Evolutionary conservation across 2,113 vertebrate species (phyloP), one percentile per base, ranked within the genome.

Genomic region (Rousettus leschenaultii): DNA sequence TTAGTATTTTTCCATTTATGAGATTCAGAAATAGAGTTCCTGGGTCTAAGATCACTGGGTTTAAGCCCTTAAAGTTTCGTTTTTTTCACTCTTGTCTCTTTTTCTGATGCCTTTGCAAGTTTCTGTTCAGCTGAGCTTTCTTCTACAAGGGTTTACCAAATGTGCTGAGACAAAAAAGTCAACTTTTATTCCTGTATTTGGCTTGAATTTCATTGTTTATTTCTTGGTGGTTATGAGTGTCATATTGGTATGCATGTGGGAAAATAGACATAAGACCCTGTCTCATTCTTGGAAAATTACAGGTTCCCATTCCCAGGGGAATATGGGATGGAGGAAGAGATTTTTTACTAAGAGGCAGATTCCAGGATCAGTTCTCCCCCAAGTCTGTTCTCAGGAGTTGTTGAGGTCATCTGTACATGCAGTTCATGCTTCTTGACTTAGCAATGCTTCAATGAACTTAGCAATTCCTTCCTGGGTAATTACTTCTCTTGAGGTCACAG

Each of bases 1-100:
- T 86, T 92, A 57, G 35, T 51, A 78, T 94, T 84, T 88, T 96
- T 94, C 89, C 63, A 88, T 53, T 91, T 87, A 16, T 71, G 30
- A 78, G 35, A 77, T 48, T 92, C 83, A 91, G 77, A 92, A 83
- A 83, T 71, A 84, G 53, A 83, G 43, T 78, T 94, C 19, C 21
- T 57, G 43, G 43, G 35, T 35, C 53, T 10, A 71, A 84, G 70
- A 70, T 80, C 84, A 65, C 61, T 88, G 84, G 3, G 45, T 84
- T 53, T 12, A 71, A 92, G 70, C 7, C 38, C 30, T 59, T 4
- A 1, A 63, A 35, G n/a, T 86, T 89, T 66, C 45, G 13, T 74
- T 61, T 70, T 86, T 86, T 59, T 19, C 19, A 45, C 40, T 57
- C 40, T 78, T 57, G 11, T 11, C 28, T 68, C 3, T 30, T 51